Evolutionary conservation across 2,888 invertebrate genomes (phyloP), one percentile per base, ranked within the genome.

Genomic region (Scrobipalpa costella): DNA sequence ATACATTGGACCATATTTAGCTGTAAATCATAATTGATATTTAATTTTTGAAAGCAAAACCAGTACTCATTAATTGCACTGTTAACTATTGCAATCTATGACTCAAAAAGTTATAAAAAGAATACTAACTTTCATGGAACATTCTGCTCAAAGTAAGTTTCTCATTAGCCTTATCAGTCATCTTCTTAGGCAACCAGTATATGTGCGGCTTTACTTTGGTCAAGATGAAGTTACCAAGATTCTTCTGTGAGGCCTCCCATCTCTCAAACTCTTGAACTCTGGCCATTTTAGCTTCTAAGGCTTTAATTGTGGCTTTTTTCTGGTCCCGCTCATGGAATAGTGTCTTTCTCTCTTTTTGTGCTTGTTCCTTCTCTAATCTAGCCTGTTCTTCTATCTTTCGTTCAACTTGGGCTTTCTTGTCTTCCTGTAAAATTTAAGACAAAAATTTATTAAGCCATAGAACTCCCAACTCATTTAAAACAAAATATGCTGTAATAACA

Each of bases 341-440:
- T 67, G 96, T 95, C 78, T 96, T 95, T 40, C 97, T 93, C 83
- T 98, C 97, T 69, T 95, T 95, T 62, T 98, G 92, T 80, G 96
- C 90, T 58, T 80, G 95, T 78, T 97, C 98, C 69, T 96, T 96
- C 79, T 98, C 98, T 76, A 95, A 93, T 63, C 96, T 93, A 63
- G 97, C 97, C 77, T 97, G 97, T 78, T 98, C 97, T 80, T 99
- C 99, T 66, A 99, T 94, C 84, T 98, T 97, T 65, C 96, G 95
- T 86, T 99, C 99, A 7, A 99, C 96, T 90, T 96, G 95, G 8
- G 95, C 95, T 73, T 85, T 90, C 65, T 90, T 91, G 0, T 91
- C 90, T 76, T 90, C 91, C 90, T 91, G 73, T 47, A 71, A 74
- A 55, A 0, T 9, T 63, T 68, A 50, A 17, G 1, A 21, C 17